These are phyloP conservation scores for Motacilla tschutschensis DNA, from an alignment of 2,113 vertebrate species.

Conservation along the genomic window DNA sequence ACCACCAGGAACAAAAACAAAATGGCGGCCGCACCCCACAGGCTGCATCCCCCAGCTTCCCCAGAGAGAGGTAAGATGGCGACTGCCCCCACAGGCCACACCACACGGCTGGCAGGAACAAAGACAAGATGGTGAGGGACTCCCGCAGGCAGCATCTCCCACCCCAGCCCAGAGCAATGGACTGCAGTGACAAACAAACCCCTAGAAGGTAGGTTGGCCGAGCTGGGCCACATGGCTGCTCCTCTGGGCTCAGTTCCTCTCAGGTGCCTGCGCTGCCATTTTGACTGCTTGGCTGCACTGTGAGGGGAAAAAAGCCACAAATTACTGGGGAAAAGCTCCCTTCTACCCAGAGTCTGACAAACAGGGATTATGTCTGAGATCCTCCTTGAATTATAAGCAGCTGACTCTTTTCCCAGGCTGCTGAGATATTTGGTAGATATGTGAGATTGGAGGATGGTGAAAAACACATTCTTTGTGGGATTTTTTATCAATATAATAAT, in stretches of 20 bases:
- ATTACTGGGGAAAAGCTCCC: not conserved
- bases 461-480: not conserved
- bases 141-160: fast-evolving
- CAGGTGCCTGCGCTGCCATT: fast-evolving
- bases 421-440: not conserved
- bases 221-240: fast-evolving
- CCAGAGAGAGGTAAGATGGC: not conserved
- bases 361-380: not conserved
- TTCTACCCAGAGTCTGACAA: not conserved
- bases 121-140: not conserved
- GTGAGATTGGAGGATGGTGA: not conserved
- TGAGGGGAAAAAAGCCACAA: fast-evolving
- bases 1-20: not conserved
- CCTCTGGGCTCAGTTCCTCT: fast-evolving
- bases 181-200: not conserved
- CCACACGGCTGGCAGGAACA: fast-evolving
- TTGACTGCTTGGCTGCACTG: fast-evolving
- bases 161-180: not conserved
- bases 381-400: not conserved
- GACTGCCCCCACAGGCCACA: not conserved
- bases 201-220: fast-evolving
- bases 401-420: not conserved
- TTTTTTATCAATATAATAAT: not conserved
- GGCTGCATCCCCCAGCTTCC: fast-evolving
- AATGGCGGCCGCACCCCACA: fast-evolving